Base-by-base conservation (phyloP, 1,140 invertebrate species). In the Dendrolimus kikuchii region DNA sequence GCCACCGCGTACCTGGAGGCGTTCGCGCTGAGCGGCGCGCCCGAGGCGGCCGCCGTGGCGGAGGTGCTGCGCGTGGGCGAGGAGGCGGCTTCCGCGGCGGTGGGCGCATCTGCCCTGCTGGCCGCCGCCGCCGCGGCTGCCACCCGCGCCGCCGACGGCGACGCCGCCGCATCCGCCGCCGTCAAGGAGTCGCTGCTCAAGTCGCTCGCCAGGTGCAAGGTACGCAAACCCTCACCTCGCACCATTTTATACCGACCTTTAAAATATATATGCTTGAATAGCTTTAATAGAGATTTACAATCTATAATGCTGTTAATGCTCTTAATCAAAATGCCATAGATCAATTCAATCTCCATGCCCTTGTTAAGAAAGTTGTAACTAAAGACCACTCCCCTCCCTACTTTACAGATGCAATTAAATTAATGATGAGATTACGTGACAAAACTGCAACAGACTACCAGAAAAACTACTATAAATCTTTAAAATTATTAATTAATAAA, bases 1-100 rank as follows among this genome's bases (percentile, higher is more conserved):
- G 59, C 57, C 10, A 43, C 5, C 37, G 49, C 40, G 8, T 66
- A 63, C 51, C 60, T 66, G 37, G 56, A 52, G 36, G 61, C 64
- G 40, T 40, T 68, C 42, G 53, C 64, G 7, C 57, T 66, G 6
- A 51, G 64, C 39, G 23, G 9, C 41, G 23, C n/a, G 9, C 53
- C 5, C 3, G 39, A 49, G 36, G 45, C 5, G 52, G 43, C n/a
- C 6, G 44, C 52, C 7, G 53, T 60, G 37, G 49, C 45, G 38
- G 63, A 61, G 37, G 40, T 53, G 44, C 40, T 69, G 51, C 37
- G 43, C 4, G 49, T 67, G 40, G 62, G 52, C 5, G 57, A 55
- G 6, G 55, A 49, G 42, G 51, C 7, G 37, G 44, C 60, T 37
- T 40, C 23, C 5, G n/a, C 46, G 7, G 38, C 23, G 9, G 53